Evolutionary conservation across 2,113 vertebrate genomes (phyloP).

Genomic region (Nipponia nippon): DNA sequence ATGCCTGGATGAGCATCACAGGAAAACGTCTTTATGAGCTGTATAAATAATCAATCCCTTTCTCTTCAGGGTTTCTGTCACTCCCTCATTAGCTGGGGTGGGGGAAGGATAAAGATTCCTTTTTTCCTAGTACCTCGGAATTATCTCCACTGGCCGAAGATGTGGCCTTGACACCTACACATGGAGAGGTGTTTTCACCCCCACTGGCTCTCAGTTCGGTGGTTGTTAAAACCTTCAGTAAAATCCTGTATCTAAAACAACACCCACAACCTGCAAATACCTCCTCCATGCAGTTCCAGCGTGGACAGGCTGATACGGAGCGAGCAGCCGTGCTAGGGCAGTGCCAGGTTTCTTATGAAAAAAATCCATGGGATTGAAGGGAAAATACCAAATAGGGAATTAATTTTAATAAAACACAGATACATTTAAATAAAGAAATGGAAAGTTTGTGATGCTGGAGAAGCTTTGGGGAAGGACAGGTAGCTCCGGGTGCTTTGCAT

Average conservation of each 20-base stretch:
- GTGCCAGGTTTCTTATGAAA: not conserved
- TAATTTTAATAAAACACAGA: not conserved
- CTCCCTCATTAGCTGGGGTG: not conserved
- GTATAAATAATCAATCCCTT: not conserved
- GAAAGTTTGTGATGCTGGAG: not conserved
- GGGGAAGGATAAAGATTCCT: not conserved
- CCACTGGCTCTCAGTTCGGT: not conserved
- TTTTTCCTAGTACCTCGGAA: not conserved
- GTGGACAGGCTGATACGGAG: not conserved
- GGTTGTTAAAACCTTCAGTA: not conserved
- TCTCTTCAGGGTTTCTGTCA: not conserved
- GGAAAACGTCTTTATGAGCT: not conserved
- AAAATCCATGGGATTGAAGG: not conserved
- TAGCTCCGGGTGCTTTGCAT: not conserved
- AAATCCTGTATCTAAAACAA: not conserved
- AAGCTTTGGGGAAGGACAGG: not conserved
- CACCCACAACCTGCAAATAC: not conserved
- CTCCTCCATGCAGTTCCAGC: fast-evolving
- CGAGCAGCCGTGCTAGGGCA: not conserved
- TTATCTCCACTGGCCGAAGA: not conserved
- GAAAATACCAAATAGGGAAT: not conserved
- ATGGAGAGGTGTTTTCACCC: not conserved
- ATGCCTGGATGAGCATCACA: not conserved
- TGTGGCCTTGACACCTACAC: not conserved
- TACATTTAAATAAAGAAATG: not conserved